phyloP scores from a whole-genome alignment of 2,888 invertebrate genomes.

The Luffia ferchaultella region DNA sequence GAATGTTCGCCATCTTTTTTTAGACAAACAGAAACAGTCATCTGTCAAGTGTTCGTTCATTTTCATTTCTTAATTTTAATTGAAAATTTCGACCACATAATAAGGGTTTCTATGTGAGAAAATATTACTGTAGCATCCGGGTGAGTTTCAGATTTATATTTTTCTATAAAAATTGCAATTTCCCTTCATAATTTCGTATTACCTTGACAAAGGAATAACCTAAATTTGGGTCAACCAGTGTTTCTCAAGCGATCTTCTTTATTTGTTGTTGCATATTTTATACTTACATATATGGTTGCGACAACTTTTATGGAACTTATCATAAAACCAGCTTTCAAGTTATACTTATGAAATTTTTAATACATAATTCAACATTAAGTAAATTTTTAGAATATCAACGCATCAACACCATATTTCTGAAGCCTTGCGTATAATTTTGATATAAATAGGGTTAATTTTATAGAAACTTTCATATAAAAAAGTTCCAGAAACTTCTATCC shows the following conservation, averaged over 20 bases:
- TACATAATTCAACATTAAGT: no score
- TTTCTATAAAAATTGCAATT: slow-evolving; percentile 20
- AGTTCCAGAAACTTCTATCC: background rate
- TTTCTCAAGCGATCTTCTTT: slow-evolving; percentile 29
- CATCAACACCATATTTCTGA: no score
- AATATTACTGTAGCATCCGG: slow-evolving; percentile 59
- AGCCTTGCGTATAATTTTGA: no score
- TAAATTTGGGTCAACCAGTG: slow-evolving; percentile 49
- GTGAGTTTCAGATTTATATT: slow-evolving; percentile 30
- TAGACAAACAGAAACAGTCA: slow-evolving; percentile 44
- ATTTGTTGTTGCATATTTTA: slow-evolving; percentile 32
- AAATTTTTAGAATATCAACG: no score
- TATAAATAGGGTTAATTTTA: no score
- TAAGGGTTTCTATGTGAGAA: slow-evolving; percentile 34
- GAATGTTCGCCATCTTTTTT: slow-evolving; percentile 38
- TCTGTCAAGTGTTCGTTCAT: slow-evolving; percentile 35
- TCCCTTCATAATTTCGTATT: background rate
- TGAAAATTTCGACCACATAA: slow-evolving; percentile 32
- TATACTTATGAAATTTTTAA: no score
- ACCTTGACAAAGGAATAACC: background rate
- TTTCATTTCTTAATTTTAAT: slow-evolving; percentile 37
- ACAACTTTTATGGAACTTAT: no score
- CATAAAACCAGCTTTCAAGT: no score
- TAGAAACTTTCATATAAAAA: background rate
- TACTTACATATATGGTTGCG: no score